Conservation (phyloP, 1,140 invertebrate species). For the Callitettix versicolor region DNA sequence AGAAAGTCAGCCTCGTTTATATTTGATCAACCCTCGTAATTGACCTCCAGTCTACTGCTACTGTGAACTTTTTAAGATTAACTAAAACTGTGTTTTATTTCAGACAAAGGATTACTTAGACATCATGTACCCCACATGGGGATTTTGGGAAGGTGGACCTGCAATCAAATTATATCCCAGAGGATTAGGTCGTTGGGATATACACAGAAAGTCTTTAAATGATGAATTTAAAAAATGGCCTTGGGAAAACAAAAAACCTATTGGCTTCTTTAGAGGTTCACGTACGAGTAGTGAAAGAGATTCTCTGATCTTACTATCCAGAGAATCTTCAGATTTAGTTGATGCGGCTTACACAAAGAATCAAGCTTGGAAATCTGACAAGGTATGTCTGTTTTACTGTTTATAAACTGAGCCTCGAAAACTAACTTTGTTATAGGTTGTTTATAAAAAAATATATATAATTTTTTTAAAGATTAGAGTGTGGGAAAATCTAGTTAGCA, state of each 20-base stretch:
- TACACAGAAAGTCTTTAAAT: slow-evolving; percentile 59
- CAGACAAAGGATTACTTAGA: slow-evolving; percentile 73
- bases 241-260: slow-evolving; percentile 66
- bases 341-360: slow-evolving; percentile 96
- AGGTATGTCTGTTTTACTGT: slow-evolving; percentile 37
- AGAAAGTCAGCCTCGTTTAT: too few relatives aligned
- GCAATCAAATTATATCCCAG: slow-evolving; percentile 86
- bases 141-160: slow-evolving; percentile 95
- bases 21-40: too few relatives aligned
- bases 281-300: slow-evolving; percentile 85
- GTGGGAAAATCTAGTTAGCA: too few relatives aligned
- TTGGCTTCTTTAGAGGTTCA: slow-evolving; percentile 88
- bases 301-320: slow-evolving; percentile 74
- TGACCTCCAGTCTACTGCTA: too few relatives aligned
- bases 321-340: slow-evolving; percentile 63
- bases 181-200: slow-evolving; percentile 88
- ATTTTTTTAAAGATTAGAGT: too few relatives aligned
- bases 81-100: too few relatives aligned
- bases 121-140: slow-evolving; percentile 94
- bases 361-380: slow-evolving; percentile 93
- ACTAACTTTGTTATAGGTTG: too few relatives aligned
- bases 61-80: too few relatives aligned
- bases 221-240: slow-evolving; percentile 52
- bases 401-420: slow-evolving; percentile 5
- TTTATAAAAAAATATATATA: too few relatives aligned